A percentile compares a stretch with the other conserved stretches of the same genome.
Evolutionary conservation across 2,113 vertebrate species (phyloP).

Genomic region (Scophthalmus maximus): DNA sequence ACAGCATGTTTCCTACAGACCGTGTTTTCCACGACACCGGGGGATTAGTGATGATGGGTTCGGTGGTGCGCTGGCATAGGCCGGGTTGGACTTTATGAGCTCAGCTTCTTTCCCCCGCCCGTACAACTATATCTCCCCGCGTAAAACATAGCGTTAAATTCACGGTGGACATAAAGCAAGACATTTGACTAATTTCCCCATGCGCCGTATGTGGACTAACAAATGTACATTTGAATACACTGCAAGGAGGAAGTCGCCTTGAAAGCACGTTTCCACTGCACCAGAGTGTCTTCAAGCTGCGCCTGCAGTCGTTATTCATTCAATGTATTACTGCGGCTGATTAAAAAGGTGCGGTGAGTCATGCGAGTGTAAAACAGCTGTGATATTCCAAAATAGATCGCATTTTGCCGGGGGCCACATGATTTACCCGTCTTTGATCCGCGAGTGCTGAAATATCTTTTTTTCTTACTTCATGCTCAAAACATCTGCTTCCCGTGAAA

Average conservation of each 20-base stretch:
- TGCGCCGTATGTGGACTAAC: not conserved
- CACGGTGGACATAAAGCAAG: conserved; percentile 4
- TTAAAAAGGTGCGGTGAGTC: conserved; percentile 20
- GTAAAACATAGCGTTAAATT: not conserved
- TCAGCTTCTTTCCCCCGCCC: conserved; percentile 14
- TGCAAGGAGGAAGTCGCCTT: not conserved
- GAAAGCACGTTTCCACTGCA: not conserved
- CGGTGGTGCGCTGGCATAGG: conserved; percentile 6
- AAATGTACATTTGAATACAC: not conserved
- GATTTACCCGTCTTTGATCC: conserved; percentile 50
- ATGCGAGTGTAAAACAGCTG: conserved; percentile 23
- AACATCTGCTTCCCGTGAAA: conserved; percentile 51
- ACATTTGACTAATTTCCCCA: not conserved
- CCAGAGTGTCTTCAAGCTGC: conserved; percentile 1
- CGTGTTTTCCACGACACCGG: conserved; percentile 44
- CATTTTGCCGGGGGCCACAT: conserved; percentile 16
- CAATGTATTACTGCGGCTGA: conserved; percentile 11
- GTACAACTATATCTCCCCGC: not conserved
- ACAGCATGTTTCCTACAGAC: conserved; percentile 55
- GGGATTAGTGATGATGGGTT: conserved; percentile 50
- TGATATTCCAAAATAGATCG: conserved; percentile 30
- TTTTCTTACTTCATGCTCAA: not conserved
- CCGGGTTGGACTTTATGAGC: conserved; percentile 19
- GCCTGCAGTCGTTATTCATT: conserved; percentile 13
- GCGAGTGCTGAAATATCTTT: conserved; percentile 4